Conservation (phyloP, 2,888 invertebrate species). For the Chrysotoxum bicinctum region DNA sequence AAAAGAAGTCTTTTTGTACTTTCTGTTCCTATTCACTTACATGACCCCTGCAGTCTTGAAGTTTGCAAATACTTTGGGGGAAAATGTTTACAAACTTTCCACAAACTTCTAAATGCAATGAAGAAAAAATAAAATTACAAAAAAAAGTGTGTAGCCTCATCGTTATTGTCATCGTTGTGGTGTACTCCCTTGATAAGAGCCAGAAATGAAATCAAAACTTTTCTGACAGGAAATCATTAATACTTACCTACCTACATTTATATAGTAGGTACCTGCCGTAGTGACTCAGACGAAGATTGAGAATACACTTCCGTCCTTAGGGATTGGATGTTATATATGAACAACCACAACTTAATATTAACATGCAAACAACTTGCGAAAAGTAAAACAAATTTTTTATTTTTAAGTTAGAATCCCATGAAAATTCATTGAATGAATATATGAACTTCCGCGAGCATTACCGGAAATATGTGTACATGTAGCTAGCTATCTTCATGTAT, state of each 20-base stretch:
- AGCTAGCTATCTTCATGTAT: neutral
- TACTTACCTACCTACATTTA: too few species aligned
- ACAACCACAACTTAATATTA: conserved; percentile 25
- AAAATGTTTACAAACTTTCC: conserved; percentile 5
- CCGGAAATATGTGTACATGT: neutral
- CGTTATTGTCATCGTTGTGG: conserved; percentile 1
- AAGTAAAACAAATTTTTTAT: conserved; percentile 22
- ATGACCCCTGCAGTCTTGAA: neutral
- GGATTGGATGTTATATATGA: conserved; percentile 4
- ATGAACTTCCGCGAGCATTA: conserved; percentile 8
- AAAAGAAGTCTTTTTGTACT: neutral
- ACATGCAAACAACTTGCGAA: conserved; percentile 21
- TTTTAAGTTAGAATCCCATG: conserved; percentile 13
- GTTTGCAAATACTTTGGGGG: conserved; percentile 5
- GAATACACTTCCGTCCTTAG: conserved; percentile 21
- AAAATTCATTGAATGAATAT: conserved; percentile 3
- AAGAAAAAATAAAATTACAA: neutral
- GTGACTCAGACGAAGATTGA: conserved; percentile 29
- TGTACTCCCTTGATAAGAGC: neutral
- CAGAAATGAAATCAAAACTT: conserved; percentile 47
- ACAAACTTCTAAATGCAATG: conserved; percentile 9
- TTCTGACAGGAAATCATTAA: conserved; percentile 60
- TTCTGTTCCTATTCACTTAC: neutral
- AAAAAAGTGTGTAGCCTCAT: neutral
- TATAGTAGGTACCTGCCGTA: neutral